These are phyloP conservation scores for Setophaga coronata DNA, from an alignment of 2,113 vertebrate genomes.

Conservation along the genomic window DNA sequence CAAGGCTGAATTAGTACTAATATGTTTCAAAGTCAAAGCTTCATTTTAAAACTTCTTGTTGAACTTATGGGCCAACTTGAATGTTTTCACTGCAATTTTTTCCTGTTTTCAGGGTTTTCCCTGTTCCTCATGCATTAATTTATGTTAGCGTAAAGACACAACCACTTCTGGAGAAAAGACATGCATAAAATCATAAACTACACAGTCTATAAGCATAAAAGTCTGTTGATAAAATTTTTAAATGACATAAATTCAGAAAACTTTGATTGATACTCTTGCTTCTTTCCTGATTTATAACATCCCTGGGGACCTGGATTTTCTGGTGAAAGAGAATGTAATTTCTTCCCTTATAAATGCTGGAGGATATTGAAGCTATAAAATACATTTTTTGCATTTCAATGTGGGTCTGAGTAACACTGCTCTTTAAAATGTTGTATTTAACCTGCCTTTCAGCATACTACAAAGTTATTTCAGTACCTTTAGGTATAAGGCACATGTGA, in stretches of 20 bases:
- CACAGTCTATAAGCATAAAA: not conserved
- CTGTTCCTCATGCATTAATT: not conserved
- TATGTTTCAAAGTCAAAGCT: not conserved
- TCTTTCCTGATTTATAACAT: not conserved
- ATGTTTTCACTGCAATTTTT: not conserved
- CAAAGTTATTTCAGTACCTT: not conserved
- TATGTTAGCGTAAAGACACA: not conserved
- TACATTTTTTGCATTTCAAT: not conserved
- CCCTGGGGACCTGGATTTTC: not conserved
- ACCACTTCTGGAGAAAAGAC: not conserved
- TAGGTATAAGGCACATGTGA: not conserved
- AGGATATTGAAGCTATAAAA: not conserved
- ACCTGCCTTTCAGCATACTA: not conserved
- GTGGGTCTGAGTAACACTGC: not conserved
- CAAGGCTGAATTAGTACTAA: not conserved
- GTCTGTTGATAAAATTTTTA: not conserved
- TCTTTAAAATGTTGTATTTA: not conserved
- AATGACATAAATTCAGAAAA: not conserved
- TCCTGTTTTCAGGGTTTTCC: conserved; percentile 8
- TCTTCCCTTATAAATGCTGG: not conserved
- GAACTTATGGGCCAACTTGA: not conserved
- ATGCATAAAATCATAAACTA: not conserved
- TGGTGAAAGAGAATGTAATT: not conserved
- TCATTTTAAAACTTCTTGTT: not conserved
- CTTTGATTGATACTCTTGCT: not conserved